Conservation (phyloP, 2,113 vertebrate genomes). For the Bucco capensis region DNA sequence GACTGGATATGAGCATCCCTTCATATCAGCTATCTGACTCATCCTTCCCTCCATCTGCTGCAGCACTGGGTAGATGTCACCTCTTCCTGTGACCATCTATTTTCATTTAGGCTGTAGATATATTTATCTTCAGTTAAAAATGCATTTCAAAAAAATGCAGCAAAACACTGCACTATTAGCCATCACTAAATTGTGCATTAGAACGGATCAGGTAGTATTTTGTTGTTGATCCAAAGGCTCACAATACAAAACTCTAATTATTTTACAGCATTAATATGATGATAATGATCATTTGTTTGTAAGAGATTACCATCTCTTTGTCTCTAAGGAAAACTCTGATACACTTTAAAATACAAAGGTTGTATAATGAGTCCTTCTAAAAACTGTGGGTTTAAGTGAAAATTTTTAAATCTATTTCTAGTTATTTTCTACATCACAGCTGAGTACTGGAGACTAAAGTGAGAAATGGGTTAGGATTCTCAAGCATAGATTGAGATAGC, state of each 20-base stretch:
- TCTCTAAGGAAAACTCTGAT: background rate
- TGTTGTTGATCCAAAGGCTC: background rate
- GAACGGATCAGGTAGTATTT: background rate
- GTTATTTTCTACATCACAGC: background rate
- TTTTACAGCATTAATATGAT: background rate
- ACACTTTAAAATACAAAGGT: background rate
- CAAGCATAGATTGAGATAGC: background rate
- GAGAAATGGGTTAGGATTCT: background rate
- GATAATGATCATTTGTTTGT: background rate
- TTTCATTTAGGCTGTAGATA: background rate
- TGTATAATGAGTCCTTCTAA: background rate
- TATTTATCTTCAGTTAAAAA: background rate
- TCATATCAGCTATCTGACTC: background rate
- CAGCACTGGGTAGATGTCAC: background rate
- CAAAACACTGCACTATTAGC: background rate
- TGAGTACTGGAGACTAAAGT: background rate
- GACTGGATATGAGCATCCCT: background rate
- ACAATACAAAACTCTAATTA: background rate
- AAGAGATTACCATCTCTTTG: background rate
- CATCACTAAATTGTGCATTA: background rate
- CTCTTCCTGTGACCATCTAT: background rate
- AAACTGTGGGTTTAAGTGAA: background rate
- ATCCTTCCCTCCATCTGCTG: conserved; percentile 8
- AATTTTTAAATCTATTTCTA: background rate
- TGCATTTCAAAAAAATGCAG: background rate